Conservation (phyloP, 2,113 vertebrate genomes). For the Pomatorhinus ruficollis region DNA sequence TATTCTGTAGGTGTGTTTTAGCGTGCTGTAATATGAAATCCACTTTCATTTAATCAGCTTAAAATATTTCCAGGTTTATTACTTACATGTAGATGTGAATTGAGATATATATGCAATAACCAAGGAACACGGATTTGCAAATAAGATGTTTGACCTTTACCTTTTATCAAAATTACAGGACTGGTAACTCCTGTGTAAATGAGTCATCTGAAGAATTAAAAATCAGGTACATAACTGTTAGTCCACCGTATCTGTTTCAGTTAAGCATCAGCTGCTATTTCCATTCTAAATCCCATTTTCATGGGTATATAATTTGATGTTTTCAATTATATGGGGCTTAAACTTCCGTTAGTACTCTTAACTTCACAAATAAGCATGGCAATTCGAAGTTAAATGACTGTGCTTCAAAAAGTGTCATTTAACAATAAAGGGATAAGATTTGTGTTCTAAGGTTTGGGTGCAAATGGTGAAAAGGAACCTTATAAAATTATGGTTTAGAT, state of each 20-base stretch:
- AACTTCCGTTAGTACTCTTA: constrained; percentile 22
- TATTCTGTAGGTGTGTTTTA: constrained; percentile 9
- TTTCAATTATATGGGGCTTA: constrained; percentile 73
- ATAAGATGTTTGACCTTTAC: not conserved
- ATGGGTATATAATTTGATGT: constrained; percentile 66
- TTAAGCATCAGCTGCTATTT: constrained; percentile 50
- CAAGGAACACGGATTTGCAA: not conserved
- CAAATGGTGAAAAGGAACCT: not conserved
- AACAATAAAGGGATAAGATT: not conserved
- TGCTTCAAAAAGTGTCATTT: not conserved
- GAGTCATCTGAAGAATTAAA: not conserved
- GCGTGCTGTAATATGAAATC: not conserved
- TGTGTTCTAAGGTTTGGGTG: not conserved
- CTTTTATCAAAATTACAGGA: not conserved
- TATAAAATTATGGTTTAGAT: not conserved
- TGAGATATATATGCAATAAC: not conserved
- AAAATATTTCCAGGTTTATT: not conserved
- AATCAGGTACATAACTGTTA: not conserved
- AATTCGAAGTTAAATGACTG: not conserved
- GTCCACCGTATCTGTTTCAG: constrained; percentile 46
- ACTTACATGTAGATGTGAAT: not conserved
- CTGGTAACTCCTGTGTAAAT: not conserved
- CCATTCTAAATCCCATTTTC: constrained; percentile 59
- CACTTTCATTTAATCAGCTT: not conserved
- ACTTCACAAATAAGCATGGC: constrained; percentile 38